Evolutionary conservation across 2,888 invertebrate genomes (phyloP), one percentile per base, ranked within the genome.

Genomic region (Caenorhabditis macrosperma): DNA sequence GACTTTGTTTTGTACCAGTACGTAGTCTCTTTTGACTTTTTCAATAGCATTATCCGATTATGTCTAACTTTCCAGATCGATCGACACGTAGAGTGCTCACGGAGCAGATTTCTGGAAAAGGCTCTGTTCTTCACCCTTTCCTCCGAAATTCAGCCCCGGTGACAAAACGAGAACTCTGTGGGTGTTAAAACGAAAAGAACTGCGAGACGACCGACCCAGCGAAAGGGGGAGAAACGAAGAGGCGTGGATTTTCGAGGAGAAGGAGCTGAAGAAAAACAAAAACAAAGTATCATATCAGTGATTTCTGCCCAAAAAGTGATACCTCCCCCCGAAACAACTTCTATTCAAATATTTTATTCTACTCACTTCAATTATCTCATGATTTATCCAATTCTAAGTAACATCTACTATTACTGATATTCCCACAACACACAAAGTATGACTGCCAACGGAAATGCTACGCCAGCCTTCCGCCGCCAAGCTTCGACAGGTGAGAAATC

Each of bases 391-490:
- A 30, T 10, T 74, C 38, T 6, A 48, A 54, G 41, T 48, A 50
- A 64, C 57, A 64, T 55, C 55, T 55, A 48, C 54, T 35, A 48
- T 33, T 38, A 72, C 28, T 52, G 35, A 26, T 60, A 38, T 22
- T 52, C 24, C 26, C 12, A 60, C 17, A 28, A 35, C 30, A 20
- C n/a, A n/a, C n/a, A n/a, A n/a, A 68, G 17, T 35, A 69, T 67
- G 55, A 69, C 61, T 22, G 71, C 74, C 22, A 80, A 80, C 54
- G 75, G 75, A 15, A 71, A 46, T 52, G 75, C 75, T 7, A 75
- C 64, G 55, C 80, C 80, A 41, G 74, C 66, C 22, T 80, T 80
- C 30, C 75, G 75, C 17, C 55, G 80, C 6, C 80, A 80, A 61
- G 75, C 75, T 15, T 80, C 80, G 2, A 80, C 75, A 75, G 80